Evolutionary conservation across 1,140 invertebrate genomes (phyloP), one percentile per base, ranked within the genome.

Genomic region (Pogonomyrmex californicus): DNA sequence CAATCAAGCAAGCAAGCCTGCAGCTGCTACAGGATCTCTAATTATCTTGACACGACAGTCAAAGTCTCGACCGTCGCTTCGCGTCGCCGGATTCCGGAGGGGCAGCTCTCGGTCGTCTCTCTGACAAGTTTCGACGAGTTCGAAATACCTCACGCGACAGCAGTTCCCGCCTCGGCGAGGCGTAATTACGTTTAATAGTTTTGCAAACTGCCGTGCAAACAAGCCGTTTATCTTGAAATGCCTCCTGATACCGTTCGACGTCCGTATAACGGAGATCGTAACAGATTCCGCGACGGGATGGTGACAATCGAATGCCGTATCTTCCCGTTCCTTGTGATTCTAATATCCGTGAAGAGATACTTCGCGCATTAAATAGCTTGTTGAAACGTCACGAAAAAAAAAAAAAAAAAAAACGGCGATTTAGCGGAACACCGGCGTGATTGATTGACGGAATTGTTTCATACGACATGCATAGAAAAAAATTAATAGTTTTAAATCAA

Each of bases 161-260:
- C n/a, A 47, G 44, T 79, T 65, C 5, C 23, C 76, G 60, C 76
- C 62, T 44, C 30, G 17, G 60, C 36, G 9, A 47, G 58, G 44
- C 47, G 30, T 51, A 65, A 79, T 36, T 70, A 68, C 49, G 63
- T 14, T 70, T 70, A 65, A 81, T 70, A 70, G 51, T 81, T 81
- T 81, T 81, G 23, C 23, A 23, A 23, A 70, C 66, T 56, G 41
- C 65, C 65, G 17, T 81, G 62, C 49, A 81, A 81, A 70, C 65
- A 36, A 70, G 49, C 38, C 49, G n/a, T 81, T 81, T 81, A 81
- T 70, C 63, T 70, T 44, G 47, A 70, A 81, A 56, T 38, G 51
- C 38, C 23, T 81, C 14, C 36, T 33, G 49, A 70, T 81, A 81
- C 63, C 77, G 77, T 81, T 60, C 49, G 63, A 33, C 14, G 49